Conservation (phyloP, 2,888 invertebrate genomes). For the Arenicola marina region DNA sequence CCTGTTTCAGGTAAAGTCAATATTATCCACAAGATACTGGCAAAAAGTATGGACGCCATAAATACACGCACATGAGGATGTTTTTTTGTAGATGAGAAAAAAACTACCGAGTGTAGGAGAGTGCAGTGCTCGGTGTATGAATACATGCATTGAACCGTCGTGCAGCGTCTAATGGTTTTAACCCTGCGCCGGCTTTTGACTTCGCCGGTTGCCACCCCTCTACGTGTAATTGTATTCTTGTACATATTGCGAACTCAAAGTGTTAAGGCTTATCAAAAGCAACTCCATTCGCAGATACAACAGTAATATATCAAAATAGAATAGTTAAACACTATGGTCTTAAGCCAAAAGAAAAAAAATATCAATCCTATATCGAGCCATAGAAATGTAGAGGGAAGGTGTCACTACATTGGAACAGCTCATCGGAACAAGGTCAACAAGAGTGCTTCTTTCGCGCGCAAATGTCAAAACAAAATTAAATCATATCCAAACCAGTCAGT, state of each 20-base stretch:
- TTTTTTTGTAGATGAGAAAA: background rate
- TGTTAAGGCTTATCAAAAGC: background rate
- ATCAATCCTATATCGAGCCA: too few relatives aligned
- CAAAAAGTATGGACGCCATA: slow-evolving; percentile 8
- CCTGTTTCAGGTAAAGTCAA: background rate
- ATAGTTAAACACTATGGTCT: too few relatives aligned
- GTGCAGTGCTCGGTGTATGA: slow-evolving; percentile 8
- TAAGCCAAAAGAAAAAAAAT: too few relatives aligned
- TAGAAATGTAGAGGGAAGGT: background rate
- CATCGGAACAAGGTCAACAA: too few relatives aligned
- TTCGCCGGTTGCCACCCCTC: background rate
- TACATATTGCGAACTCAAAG: too few relatives aligned
- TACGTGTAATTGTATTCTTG: too few relatives aligned
- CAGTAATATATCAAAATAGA: background rate
- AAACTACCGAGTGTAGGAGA: background rate
- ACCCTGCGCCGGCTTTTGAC: background rate
- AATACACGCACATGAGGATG: slow-evolving; percentile 9
- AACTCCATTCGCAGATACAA: background rate
- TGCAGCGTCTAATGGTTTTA: slow-evolving; percentile 3
- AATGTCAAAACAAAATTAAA: background rate
- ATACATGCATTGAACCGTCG: slow-evolving; percentile 15
- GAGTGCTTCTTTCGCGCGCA: background rate
- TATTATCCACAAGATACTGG: slow-evolving; percentile 8
- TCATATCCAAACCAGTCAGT: too few relatives aligned
- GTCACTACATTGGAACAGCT: background rate